These are phyloP conservation scores for Acanthoscelides obtectus DNA, from an alignment of 2,888 invertebrate species.

Conservation along the genomic window DNA sequence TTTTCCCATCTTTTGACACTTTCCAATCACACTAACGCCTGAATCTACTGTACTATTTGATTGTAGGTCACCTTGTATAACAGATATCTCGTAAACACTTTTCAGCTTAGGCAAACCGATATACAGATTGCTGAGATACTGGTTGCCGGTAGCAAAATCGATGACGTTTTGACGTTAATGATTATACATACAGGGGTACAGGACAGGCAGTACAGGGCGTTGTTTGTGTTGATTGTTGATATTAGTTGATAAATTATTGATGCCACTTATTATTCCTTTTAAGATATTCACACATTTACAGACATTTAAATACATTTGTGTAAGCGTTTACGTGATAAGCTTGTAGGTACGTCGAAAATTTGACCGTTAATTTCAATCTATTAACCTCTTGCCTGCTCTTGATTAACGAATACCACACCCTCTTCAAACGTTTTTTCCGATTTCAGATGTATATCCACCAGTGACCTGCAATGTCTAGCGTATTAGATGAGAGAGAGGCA, in stretches of 20 bases:
- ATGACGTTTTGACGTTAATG: too few species aligned
- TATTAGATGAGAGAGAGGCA: conserved; percentile 54
- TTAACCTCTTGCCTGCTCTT: background rate
- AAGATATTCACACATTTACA: too few species aligned
- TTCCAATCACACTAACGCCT: too few species aligned
- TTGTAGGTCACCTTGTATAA: too few species aligned
- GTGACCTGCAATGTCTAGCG: conserved; percentile 54
- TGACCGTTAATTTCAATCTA: background rate
- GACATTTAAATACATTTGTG: too few species aligned
- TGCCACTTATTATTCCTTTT: too few species aligned
- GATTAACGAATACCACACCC: background rate
- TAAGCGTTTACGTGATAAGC: too few species aligned
- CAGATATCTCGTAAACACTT: too few species aligned
- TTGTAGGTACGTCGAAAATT: too few species aligned
- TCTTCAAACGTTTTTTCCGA: background rate
- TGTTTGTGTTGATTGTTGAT: background rate
- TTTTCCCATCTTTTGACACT: too few species aligned
- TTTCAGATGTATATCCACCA: background rate
- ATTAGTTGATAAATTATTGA: too few species aligned
- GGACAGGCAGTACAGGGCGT: background rate
- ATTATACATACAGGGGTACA: background rate
- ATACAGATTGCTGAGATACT: background rate
- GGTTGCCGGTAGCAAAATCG: background rate
- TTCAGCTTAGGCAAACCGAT: background rate
- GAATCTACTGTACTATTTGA: too few species aligned